A percentile compares a stretch with the other conserved stretches of the same genome.
These are phyloP conservation scores for Harpagifer antarcticus DNA, from an alignment of 2,797 vertebrate genomes.

Conservation along the genomic window DNA sequence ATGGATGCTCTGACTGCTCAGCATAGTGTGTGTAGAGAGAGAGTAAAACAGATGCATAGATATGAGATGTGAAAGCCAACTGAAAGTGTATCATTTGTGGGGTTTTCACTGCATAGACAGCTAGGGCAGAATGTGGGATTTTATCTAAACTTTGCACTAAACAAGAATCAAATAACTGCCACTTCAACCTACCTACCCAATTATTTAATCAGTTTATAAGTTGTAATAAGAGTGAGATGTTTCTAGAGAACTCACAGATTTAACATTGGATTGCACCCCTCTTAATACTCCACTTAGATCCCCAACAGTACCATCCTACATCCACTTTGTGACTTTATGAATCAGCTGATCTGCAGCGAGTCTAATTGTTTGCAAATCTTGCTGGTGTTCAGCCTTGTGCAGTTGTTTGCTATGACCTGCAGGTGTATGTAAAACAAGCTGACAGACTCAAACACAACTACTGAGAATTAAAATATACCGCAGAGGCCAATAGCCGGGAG, in stretches of 20 bases:
- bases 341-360: constrained; percentile 16
- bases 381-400: constrained; percentile 12
- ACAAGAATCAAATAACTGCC: too few relatives aligned
- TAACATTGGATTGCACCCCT: constrained; percentile 10
- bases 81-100: constrained; percentile 6
- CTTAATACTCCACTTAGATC: neutral
- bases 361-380: constrained; percentile 34
- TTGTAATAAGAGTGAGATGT: neutral
- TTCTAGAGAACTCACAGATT: neutral
- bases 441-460: constrained; percentile 21
- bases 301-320: neutral
- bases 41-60: constrained; percentile 1
- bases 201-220: neutral
- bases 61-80: constrained; percentile 18
- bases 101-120: constrained; percentile 12
- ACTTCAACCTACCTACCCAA: too few relatives aligned
- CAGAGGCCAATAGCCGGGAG: neutral
- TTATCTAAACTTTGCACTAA: neutral
- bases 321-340: constrained; percentile 10
- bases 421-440: constrained; percentile 57
- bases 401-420: constrained; percentile 45
- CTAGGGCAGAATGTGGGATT: neutral
- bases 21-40: constrained; percentile 21
- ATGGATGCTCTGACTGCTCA: constrained; percentile 59
- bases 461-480: constrained; percentile 15